phyloP scores from a whole-genome alignment of 2,888 invertebrate genomes.

The Hyposoter dolosus region DNA sequence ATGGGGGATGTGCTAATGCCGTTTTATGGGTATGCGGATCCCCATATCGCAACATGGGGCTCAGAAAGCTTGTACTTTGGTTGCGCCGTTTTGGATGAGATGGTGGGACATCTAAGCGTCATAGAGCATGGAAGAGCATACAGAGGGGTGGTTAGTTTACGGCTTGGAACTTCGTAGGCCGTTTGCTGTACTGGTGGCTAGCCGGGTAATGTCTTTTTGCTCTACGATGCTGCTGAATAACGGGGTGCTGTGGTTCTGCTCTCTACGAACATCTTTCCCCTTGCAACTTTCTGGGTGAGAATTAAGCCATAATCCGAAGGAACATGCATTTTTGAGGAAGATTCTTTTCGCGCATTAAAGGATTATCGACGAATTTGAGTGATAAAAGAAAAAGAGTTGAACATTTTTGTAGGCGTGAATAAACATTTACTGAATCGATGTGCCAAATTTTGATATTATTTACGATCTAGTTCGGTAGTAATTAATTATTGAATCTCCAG shows the following conservation, averaged over 20 bases:
- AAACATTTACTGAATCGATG: too few relatives aligned
- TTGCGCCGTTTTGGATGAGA: conserved; percentile 42
- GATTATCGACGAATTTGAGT: too few relatives aligned
- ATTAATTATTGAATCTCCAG: too few relatives aligned
- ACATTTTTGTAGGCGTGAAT: too few relatives aligned
- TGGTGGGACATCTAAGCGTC: conserved; percentile 36
- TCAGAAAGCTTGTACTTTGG: conserved; percentile 53
- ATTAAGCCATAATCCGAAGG: conserved; percentile 13
- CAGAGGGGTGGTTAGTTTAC: conserved; percentile 54
- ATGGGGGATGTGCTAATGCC: conserved; percentile 82
- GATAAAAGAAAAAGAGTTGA: too few relatives aligned
- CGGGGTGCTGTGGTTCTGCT: neutral
- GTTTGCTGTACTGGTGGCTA: conserved; percentile 65
- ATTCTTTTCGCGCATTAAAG: neutral
- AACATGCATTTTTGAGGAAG: conserved; percentile 39
- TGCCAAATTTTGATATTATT: too few relatives aligned
- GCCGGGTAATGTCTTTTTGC: conserved; percentile 54
- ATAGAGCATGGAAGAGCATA: conserved; percentile 26
- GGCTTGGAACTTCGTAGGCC: conserved; percentile 50
- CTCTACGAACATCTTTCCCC: conserved; percentile 38
- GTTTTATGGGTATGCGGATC: conserved; percentile 81
- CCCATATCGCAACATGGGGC: conserved; percentile 81
- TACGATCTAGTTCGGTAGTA: too few relatives aligned
- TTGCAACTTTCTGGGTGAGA: conserved; percentile 68
- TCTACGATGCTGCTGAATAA: conserved; percentile 41